Percentiles rank a stretch among this genome's conserved stretches.
Conservation (phyloP, 1,140 invertebrate species). For the Bactericera cockerelli region DNA sequence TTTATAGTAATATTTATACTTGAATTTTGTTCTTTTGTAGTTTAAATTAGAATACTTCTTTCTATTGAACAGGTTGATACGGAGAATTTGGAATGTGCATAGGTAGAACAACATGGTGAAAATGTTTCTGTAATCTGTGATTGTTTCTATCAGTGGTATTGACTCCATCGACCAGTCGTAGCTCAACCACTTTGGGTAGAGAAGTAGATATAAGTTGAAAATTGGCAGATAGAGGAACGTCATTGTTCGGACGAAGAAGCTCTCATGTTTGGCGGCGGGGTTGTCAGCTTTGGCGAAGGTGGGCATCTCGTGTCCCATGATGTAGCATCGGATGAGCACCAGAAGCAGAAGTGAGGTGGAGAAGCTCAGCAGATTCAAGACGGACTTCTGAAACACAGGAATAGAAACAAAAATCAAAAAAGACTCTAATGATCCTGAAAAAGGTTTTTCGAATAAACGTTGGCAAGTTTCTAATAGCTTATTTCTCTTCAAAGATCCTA, state of each 20-base stretch:
- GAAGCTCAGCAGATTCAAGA: conserved; percentile 38
- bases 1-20: background rate
- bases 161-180: conserved; percentile 94
- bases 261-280: conserved; percentile 60
- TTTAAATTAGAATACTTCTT: background rate
- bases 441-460: too few relatives aligned
- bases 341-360: conserved; percentile 35
- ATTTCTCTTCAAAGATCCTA: too few relatives aligned
- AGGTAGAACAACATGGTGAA: conserved; percentile 15
- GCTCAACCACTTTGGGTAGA: conserved; percentile 64
- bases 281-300: conserved; percentile 78
- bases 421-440: too few relatives aligned
- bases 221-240: conserved; percentile 76
- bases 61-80: background rate
- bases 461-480: too few relatives aligned
- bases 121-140: conserved; percentile 57
- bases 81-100: background rate
- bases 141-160: conserved; percentile 55
- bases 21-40: background rate
- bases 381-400: conserved; percentile 41
- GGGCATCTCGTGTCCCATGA: conserved; percentile 45
- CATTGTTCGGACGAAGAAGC: conserved; percentile 47
- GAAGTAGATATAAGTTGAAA: conserved; percentile 63
- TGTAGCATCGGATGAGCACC: conserved; percentile 41
- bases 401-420: background rate